Conservation (phyloP, 2,888 invertebrate genomes). For the Nebria brevicollis region DNA sequence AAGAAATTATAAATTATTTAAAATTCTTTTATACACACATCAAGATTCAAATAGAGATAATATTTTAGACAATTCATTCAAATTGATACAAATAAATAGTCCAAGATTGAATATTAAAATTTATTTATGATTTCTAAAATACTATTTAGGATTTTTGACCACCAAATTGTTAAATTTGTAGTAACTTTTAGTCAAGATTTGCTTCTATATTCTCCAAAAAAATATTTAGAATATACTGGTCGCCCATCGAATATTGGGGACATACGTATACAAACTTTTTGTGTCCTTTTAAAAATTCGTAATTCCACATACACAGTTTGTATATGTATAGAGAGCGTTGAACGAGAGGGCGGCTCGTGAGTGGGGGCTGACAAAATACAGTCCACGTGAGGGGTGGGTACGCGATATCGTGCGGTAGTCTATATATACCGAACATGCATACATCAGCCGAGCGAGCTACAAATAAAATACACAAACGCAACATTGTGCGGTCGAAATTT, state of each 20-base stretch:
- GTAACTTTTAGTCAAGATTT: too few species aligned
- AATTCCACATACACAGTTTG: slow-evolving; percentile 32
- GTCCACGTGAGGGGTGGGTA: slow-evolving; percentile 23
- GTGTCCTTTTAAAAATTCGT: slow-evolving; percentile 44
- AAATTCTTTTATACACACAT: too few species aligned
- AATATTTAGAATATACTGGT: background rate
- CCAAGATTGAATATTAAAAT: too few species aligned
- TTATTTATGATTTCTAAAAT: too few species aligned
- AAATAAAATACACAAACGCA: slow-evolving; percentile 63
- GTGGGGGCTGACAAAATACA: slow-evolving; percentile 46
- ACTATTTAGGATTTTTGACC: too few species aligned
- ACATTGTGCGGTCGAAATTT: slow-evolving; percentile 63
- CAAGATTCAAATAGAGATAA: too few species aligned
- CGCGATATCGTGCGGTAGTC: slow-evolving; percentile 54
- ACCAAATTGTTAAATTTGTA: too few species aligned
- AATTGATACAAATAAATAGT: too few species aligned
- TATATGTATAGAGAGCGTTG: slow-evolving; percentile 50
- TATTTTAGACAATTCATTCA: too few species aligned
- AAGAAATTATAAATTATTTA: too few species aligned
- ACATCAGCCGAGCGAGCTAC: slow-evolving; percentile 52
- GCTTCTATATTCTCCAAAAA: background rate
- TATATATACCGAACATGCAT: slow-evolving; percentile 51
- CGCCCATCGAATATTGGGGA: background rate
- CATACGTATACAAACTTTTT: slow-evolving; percentile 19
- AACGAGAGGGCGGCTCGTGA: slow-evolving; percentile 50